Percentiles rank a stretch among this genome's conserved stretches.
These are phyloP conservation scores for Maccullochella peelii DNA, from an alignment of 2,113 vertebrate genomes.

Conservation along the genomic window DNA sequence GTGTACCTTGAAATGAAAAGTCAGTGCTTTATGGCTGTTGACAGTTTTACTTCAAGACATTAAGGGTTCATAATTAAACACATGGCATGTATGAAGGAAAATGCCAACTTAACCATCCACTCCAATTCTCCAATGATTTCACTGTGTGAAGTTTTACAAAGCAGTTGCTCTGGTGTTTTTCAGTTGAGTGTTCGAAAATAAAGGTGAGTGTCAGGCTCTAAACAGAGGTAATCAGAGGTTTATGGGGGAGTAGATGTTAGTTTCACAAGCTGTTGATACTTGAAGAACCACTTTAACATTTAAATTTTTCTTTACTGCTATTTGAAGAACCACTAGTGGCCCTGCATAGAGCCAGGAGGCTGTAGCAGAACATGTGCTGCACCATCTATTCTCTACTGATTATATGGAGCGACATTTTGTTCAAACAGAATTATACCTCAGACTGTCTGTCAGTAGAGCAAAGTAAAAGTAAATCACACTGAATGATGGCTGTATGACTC, in stretches of 20 bases:
- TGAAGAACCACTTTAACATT: conserved; percentile 34
- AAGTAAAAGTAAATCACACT: conserved; percentile 25
- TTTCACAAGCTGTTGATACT: conserved; percentile 11
- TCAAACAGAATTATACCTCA: conserved; percentile 29
- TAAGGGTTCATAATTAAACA: conserved; percentile 3
- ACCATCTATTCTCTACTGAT: conserved; percentile 22
- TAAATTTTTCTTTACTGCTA: conserved; percentile 14
- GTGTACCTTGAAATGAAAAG: conserved; percentile 43
- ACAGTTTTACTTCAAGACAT: conserved; percentile 5
- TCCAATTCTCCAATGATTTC: neutral
- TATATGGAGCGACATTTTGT: conserved; percentile 18
- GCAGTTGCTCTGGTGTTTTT: conserved; percentile 25
- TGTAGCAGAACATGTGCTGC: neutral
- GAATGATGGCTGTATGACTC: neutral
- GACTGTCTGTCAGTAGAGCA: neutral
- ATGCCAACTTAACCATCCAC: neutral
- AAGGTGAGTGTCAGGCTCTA: neutral
- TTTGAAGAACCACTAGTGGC: conserved; percentile 27
- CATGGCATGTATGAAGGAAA: conserved; percentile 10
- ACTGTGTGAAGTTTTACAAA: neutral
- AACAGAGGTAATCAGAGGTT: conserved; percentile 34
- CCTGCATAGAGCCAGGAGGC: neutral
- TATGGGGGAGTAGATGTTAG: conserved; percentile 12
- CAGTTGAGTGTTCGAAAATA: conserved; percentile 19
- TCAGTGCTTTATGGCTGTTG: conserved; percentile 14